phyloP scores from a whole-genome alignment of 2,797 vertebrate species.

The Sebastes oblongus region DNA sequence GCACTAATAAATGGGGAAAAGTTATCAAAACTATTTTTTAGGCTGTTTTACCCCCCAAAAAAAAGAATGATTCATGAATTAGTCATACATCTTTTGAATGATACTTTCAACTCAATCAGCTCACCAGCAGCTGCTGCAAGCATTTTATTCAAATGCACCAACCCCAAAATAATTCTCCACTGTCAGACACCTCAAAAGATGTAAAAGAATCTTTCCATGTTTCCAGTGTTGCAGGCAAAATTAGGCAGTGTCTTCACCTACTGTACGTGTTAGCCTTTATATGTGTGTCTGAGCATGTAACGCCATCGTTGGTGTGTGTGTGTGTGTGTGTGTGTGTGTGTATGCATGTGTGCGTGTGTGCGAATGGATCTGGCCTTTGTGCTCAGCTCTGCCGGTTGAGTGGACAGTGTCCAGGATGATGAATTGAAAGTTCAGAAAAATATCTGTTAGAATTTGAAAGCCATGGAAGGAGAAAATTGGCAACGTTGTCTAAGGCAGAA shows the following conservation, averaged over 20 bases:
- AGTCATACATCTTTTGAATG: neutral
- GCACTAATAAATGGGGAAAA: neutral
- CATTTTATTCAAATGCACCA: neutral
- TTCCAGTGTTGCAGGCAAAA: constrained; percentile 21
- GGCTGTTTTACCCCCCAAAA: neutral
- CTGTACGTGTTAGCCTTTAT: neutral
- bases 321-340: constrained; percentile 26
- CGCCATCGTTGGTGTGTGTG: neutral
- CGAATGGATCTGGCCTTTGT: constrained; percentile 66
- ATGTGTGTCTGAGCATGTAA: neutral
- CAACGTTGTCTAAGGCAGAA: constrained; percentile 74
- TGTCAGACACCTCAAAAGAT: constrained; percentile 4
- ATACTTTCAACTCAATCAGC: neutral
- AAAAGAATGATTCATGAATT: neutral
- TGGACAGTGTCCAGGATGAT: constrained; percentile 73
- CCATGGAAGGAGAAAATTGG: constrained; percentile 80
- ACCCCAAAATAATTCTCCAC: neutral
- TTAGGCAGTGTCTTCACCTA: constrained; percentile 27
- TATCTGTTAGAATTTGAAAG: constrained; percentile 76
- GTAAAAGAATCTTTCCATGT: neutral
- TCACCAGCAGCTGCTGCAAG: neutral
- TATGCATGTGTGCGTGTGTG: constrained; percentile 13
- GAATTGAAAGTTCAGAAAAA: constrained; percentile 79
- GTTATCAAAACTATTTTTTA: neutral
- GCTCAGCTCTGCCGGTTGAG: constrained; percentile 59